These are phyloP conservation scores for Ormyrus nitidulus DNA, from an alignment of 2,888 invertebrate genomes.

Conservation along the genomic window DNA sequence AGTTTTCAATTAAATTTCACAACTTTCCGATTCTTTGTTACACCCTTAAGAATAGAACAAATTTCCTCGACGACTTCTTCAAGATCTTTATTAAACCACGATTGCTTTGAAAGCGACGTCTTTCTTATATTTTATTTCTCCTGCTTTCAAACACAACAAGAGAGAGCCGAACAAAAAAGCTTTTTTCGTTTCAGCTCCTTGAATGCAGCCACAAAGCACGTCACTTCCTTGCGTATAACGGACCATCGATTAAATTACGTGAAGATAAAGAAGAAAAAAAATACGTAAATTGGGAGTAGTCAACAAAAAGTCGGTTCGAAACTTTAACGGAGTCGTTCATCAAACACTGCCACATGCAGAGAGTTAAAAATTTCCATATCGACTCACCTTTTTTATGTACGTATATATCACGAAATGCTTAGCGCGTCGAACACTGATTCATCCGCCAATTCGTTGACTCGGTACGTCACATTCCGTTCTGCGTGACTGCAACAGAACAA, in stretches of 20 bases:
- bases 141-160: slow-evolving; percentile 8
- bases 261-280: slow-evolving; percentile 17
- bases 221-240: slow-evolving; percentile 18
- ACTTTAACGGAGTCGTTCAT: slow-evolving; percentile 45
- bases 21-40: slow-evolving; percentile 14
- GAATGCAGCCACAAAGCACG: slow-evolving; percentile 20
- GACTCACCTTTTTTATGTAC: slow-evolving; percentile 50
- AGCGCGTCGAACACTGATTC: slow-evolving; percentile 51
- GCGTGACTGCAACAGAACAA: slow-evolving; percentile 52
- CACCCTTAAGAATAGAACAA: slow-evolving; percentile 20
- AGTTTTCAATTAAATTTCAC: slow-evolving; percentile 18
- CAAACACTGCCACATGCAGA: slow-evolving; percentile 43
- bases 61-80: neutral
- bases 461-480: slow-evolving; percentile 43
- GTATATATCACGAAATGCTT: slow-evolving; percentile 55
- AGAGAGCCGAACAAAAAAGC: neutral
- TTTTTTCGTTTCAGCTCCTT: slow-evolving; percentile 32
- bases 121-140: slow-evolving; percentile 16
- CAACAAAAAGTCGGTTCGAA: slow-evolving; percentile 20
- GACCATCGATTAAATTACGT: slow-evolving; percentile 18
- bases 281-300: neutral
- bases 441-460: slow-evolving; percentile 50
- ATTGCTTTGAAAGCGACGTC: slow-evolving; percentile 5
- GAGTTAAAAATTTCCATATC: slow-evolving; percentile 47
- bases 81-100: slow-evolving; percentile 37